Evolutionary conservation across 2,888 invertebrate genomes (phyloP), one percentile per base, ranked within the genome.

Genomic region (Chirona hameri): DNA sequence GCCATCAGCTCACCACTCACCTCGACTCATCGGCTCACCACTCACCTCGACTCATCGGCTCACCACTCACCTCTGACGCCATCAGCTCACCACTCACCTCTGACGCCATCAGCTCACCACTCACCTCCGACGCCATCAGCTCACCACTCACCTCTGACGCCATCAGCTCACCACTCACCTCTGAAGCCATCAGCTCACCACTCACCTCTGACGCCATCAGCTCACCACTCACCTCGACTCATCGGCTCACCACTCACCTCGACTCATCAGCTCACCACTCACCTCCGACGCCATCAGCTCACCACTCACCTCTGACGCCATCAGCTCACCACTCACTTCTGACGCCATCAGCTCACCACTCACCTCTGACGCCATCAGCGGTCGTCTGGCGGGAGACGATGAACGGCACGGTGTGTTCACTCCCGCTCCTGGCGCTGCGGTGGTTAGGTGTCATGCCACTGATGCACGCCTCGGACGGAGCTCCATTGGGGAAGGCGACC

Each of bases 401-500:
- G 79, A 46, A 79, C 24, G 79, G 79, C 21, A 46, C 46, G 24
- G 79, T 10, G 46, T 3, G 2, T 4, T 5, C 1, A 12, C 46
- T 10, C 46, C 31, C 39, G 9, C 39, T 12, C 5, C 10, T n/a
- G 46, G 21, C 24, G 5, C 46, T 24, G 24, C 24, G 18, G n/a
- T 79, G 79, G 46, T 79, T 79, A 12, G 79, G 79, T 7, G 21
- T n/a, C 79, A 79, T 79, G 21, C 46, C 79, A 1, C 46, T 39
- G 18, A 79, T 18, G n/a, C 79, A 79, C 0, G 79, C 79, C 79
- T 79, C 79, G 1, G 46, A 46, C 5, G 79, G 79, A 0, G 79
- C 79, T 5, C 79, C 79, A 24, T 46, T 79, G 79, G 79, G 79
- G 79, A 79, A 79, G 79, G 79, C 79, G 46, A 15, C 5, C 9